Conservation (phyloP, 2,113 vertebrate species). For the Pseudonaja textilis region DNA sequence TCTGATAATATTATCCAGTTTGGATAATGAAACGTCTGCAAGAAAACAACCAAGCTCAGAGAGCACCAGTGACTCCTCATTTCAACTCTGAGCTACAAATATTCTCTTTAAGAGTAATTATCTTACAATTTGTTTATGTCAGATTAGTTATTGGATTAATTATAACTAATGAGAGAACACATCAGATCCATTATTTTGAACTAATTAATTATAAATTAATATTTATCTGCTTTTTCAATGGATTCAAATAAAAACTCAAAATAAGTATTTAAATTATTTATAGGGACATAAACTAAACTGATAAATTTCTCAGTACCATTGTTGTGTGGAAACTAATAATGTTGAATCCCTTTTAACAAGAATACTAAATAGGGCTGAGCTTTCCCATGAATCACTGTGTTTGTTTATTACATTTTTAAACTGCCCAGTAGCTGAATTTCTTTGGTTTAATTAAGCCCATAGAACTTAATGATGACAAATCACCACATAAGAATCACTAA, state of each 20-base stretch:
- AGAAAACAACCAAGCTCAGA: not conserved
- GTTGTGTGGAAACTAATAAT: not conserved
- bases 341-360: not conserved
- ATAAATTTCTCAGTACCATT: not conserved
- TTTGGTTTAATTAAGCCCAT: not conserved
- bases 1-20: not conserved
- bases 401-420: not conserved
- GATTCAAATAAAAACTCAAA: constrained; percentile 16
- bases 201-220: constrained; percentile 36
- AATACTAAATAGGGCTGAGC: not conserved
- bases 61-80: not conserved
- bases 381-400: not conserved
- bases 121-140: constrained; percentile 6
- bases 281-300: not conserved
- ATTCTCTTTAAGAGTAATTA: constrained; percentile 12
- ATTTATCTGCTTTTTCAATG: constrained; percentile 26
- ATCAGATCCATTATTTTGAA: constrained; percentile 15
- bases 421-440: not conserved
- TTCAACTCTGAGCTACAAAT: not conserved
- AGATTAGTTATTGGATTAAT: constrained; percentile 35
- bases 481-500: not conserved
- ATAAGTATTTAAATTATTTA: constrained; percentile 21
- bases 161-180: constrained; percentile 29
- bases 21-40: not conserved
- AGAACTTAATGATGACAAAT: not conserved